A percentile compares a stretch with the other conserved stretches of the same genome.
These are phyloP conservation scores for Ctenoplectra terminalis DNA, from an alignment of 1,140 invertebrate genomes.

Conservation along the genomic window DNA sequence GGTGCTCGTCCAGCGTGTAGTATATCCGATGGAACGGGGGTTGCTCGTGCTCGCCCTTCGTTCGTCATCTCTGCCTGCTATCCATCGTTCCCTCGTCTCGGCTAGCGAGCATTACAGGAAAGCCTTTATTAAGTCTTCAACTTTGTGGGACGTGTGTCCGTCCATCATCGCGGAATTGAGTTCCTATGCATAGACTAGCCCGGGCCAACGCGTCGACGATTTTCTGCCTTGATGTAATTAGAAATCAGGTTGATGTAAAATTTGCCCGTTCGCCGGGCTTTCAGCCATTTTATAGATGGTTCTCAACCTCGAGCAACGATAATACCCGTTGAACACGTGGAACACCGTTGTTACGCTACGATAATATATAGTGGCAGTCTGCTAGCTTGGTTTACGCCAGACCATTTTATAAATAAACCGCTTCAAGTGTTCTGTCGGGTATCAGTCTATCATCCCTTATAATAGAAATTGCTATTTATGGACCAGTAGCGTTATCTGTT, in stretches of 20 bases:
- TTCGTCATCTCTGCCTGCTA: constrained; percentile 6
- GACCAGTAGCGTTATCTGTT: no score
- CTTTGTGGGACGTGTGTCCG: constrained; percentile 72
- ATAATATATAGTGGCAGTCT: no score
- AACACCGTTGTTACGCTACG: no score
- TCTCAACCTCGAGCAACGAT: neutral
- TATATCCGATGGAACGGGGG: constrained; percentile 2
- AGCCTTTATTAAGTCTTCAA: constrained; percentile 79
- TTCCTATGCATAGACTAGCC: constrained; percentile 44
- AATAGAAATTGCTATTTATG: no score
- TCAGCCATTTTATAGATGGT: neutral
- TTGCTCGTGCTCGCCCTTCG: neutral
- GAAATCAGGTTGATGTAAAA: constrained; percentile 36
- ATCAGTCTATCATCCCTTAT: no score
- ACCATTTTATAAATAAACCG: no score
- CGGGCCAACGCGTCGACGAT: constrained; percentile 57
- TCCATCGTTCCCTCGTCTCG: constrained; percentile 31
- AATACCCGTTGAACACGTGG: neutral
- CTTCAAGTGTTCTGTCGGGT: no score
- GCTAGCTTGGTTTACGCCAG: no score
- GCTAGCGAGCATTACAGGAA: constrained; percentile 61
- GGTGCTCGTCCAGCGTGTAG: constrained; percentile 14
- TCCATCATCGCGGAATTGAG: constrained; percentile 74
- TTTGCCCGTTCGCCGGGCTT: neutral
- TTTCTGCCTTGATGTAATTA: constrained; percentile 55